These are phyloP conservation scores for Toxotes lorentzi DNA, from an alignment of 2,797 vertebrate genomes.

Conservation along the genomic window DNA sequence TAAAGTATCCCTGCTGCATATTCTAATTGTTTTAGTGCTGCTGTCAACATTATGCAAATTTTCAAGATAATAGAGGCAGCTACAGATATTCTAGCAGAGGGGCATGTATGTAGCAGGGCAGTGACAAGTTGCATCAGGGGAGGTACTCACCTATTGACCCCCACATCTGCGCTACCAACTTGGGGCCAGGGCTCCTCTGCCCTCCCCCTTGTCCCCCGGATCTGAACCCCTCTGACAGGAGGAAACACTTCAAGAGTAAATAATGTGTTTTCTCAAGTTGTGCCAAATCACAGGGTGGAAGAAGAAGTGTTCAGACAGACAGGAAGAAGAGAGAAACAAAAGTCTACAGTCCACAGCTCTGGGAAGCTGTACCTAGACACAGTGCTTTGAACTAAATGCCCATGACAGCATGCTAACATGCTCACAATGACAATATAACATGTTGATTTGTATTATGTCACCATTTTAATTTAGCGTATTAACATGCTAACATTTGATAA, in stretches of 20 bases:
- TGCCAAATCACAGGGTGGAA: conserved; percentile 69
- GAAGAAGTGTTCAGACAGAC: conserved; percentile 54
- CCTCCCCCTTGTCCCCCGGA: conserved; percentile 49
- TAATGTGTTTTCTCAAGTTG: conserved; percentile 78
- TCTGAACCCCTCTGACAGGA: conserved; percentile 58
- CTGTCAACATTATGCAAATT: conserved; percentile 52
- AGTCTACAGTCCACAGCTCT: conserved; percentile 45
- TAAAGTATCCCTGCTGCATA: conserved; percentile 22
- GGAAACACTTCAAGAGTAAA: conserved; percentile 81
- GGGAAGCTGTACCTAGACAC: conserved; percentile 18
- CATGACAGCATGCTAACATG: neutral
- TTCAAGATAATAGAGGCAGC: conserved; percentile 8
- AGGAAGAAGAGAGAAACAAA: conserved; percentile 57
- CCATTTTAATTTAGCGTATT: neutral
- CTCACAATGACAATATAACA: neutral
- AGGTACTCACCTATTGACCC: conserved; percentile 52
- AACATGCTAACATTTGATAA: neutral
- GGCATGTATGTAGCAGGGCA: conserved; percentile 30
- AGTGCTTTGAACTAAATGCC: conserved; percentile 2
- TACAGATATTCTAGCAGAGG: conserved; percentile 24
- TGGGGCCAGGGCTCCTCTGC: conserved; percentile 39
- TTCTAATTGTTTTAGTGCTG: conserved; percentile 53
- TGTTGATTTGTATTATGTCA: neutral
- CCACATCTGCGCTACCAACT: conserved; percentile 63
- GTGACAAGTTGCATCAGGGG: conserved; percentile 49